Base-by-base conservation (phyloP, 2,113 vertebrate species). In the Electrona antarctica region DNA sequence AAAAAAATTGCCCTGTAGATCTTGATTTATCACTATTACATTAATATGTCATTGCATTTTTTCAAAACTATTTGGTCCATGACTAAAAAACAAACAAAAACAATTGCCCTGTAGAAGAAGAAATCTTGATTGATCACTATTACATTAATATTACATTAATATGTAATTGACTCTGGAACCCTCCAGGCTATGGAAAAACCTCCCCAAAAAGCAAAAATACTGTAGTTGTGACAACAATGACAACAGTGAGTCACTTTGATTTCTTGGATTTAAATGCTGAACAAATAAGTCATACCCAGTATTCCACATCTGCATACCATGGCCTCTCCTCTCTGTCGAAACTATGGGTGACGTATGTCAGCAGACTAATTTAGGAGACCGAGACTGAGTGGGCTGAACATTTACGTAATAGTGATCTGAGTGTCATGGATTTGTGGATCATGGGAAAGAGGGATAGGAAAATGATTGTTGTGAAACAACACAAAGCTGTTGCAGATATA, bases 261-360 rank as follows among this genome's bases (percentile, higher is more conserved):
- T 8, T 41, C 15, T 10, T 9, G 28, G n/a, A 9, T 59, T 59
- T 59, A 11, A 21, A 54, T 21, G 51, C 69, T 7, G 64, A 48
- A 74, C n/a, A 80, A 67, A 65, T 41, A 74, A 0, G 74, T 14
- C 8, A 28, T 64, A 12, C 61, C 58, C 64, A 61, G 45, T 13
- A 7, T 52, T 14, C 60, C 64, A n/a, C 61, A 62, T 63, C 77
- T 78, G 57, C 7, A 57, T 62, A 63, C 0, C 12, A 9, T 49
- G 13, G 15, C 56, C 45, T 3, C 29, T 7, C 47, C 48, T 9
- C 2, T 76, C 48, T 85, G 75, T 88, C 55, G 83, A 88, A 88
- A 89, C 78, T 45, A 14, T 48, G 66, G 50, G 62, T 73, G 83
- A 80, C 49, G 41, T 57, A 71, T 3, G 1, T 0, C 0, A 47